phyloP scores from a whole-genome alignment of 1,140 invertebrate species.

The Heterodera schachtii region DNA sequence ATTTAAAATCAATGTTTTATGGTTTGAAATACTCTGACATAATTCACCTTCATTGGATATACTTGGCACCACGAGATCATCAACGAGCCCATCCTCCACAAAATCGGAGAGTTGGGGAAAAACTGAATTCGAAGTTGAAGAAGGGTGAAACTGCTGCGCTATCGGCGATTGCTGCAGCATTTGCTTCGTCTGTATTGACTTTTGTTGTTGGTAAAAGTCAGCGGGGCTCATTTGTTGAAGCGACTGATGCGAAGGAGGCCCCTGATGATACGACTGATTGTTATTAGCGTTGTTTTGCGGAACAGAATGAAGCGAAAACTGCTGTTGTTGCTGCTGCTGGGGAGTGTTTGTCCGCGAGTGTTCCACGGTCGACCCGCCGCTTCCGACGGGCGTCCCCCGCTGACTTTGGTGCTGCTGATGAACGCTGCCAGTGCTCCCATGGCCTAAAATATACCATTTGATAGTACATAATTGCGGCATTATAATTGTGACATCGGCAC shows the following conservation, averaged over 20 bases:
- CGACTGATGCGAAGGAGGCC: background rate
- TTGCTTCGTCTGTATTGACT: background rate
- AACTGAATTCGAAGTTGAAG: background rate
- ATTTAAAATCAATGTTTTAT: no score
- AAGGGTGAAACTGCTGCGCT: background rate
- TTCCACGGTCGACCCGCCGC: background rate
- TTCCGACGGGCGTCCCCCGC: background rate
- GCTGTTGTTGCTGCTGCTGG: slow-evolving; percentile 12
- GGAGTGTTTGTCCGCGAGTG: background rate
- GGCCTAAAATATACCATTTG: background rate
- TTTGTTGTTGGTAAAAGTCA: slow-evolving; percentile 22
- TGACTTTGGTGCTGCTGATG: slow-evolving; percentile 6
- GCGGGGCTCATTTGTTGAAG: slow-evolving; percentile 2
- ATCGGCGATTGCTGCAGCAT: background rate
- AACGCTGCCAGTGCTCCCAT: background rate
- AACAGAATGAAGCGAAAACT: background rate
- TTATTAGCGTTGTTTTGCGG: background rate
- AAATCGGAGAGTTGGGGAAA: slow-evolving; percentile 35
- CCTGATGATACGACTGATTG: slow-evolving; percentile 5
- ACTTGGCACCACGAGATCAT: slow-evolving; percentile 15
- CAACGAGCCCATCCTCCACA: slow-evolving; percentile 21
- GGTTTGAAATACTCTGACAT: no score
- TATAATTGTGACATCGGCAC: no score
- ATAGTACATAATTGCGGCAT: no score
- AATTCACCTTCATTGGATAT: slow-evolving; percentile 2